These are phyloP conservation scores for Cacatua alba DNA, from an alignment of 2,113 vertebrate genomes.

Conservation along the genomic window DNA sequence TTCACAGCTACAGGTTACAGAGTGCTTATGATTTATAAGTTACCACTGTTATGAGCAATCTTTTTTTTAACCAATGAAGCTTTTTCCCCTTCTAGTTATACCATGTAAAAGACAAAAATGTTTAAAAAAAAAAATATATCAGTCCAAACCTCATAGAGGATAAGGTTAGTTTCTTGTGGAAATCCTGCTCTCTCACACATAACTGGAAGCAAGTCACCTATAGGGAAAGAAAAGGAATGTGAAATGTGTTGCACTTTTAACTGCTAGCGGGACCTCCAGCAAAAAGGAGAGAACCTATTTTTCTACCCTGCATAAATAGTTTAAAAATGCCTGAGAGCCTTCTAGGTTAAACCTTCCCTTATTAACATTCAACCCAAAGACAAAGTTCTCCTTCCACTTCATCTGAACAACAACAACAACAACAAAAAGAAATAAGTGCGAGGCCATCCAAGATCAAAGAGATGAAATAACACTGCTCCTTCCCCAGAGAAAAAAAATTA, in stretches of 20 bases:
- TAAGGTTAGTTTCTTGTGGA: conserved; percentile 99
- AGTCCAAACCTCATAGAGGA: conserved; percentile 97
- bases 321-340: background rate
- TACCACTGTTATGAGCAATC: background rate
- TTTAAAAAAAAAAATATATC: background rate
- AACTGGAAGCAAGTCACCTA: conserved; percentile 97
- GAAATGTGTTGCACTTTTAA: background rate
- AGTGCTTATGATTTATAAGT: background rate
- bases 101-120: background rate
- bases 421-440: background rate
- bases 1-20: background rate
- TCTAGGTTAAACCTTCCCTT: background rate
- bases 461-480: background rate
- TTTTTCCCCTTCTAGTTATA: background rate
- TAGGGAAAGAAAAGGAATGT: background rate
- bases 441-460: background rate
- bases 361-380: background rate
- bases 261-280: background rate
- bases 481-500: background rate
- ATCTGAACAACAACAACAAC: background rate
- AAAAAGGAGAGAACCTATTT: background rate
- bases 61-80: background rate
- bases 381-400: background rate
- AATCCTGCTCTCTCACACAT: conserved; percentile 99
- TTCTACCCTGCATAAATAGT: background rate